Conservation (phyloP, 2,797 vertebrate species). For the Danio kyathit region DNA sequence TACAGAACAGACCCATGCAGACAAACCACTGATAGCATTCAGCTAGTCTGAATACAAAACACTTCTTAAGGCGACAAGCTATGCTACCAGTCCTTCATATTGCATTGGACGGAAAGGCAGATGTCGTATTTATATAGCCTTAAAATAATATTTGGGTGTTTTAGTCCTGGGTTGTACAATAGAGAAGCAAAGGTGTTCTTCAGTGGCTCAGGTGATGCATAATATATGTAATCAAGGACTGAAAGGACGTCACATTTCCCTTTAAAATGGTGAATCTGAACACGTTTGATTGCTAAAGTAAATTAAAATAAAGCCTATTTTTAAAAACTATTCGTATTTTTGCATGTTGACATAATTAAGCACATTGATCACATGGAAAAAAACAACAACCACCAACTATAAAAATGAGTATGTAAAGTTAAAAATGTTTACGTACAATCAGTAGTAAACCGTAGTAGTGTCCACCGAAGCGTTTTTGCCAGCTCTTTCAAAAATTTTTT, state of each 20-base stretch:
- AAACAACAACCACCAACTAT: too few relatives aligned
- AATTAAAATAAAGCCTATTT: too few relatives aligned
- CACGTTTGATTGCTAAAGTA: too few relatives aligned
- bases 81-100: constrained; percentile 57
- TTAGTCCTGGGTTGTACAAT: constrained; percentile 3
- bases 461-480: too few relatives aligned
- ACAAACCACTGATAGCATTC: constrained; percentile 9
- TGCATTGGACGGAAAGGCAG: constrained; percentile 55
- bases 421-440: too few relatives aligned
- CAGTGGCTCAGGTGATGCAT: constrained; percentile 71
- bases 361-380: too few relatives aligned
- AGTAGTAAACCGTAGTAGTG: too few relatives aligned
- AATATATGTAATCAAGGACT: constrained; percentile 45
- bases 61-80: constrained; percentile 70
- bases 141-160: constrained; percentile 35
- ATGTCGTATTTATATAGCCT: constrained; percentile 48
- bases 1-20: constrained; percentile 27
- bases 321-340: too few relatives aligned
- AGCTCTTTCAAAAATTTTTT: too few relatives aligned
- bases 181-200: constrained; percentile 74
- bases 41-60: constrained; percentile 65
- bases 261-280: background rate
- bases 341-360: too few relatives aligned
- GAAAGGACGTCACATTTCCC: constrained; percentile 28
- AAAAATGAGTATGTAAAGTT: too few relatives aligned